phyloP scores from a whole-genome alignment of 2,888 invertebrate species.

The Vandiemenella viatica region DNA sequence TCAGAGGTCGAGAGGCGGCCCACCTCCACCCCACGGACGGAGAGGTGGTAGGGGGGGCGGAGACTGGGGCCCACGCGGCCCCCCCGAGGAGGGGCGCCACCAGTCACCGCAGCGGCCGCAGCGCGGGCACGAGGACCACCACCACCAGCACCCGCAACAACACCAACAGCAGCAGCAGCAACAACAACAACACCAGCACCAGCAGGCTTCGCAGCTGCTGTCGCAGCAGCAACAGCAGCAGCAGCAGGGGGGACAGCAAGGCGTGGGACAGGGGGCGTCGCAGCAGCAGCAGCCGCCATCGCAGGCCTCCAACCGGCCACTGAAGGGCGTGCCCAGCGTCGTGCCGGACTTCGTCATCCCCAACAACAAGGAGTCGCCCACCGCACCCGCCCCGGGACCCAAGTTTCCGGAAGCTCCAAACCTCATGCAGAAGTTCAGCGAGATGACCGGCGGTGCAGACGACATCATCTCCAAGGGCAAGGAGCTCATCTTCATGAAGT shows the following conservation, averaged over 20 bases:
- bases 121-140: no score
- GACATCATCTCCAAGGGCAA: conserved; percentile 85
- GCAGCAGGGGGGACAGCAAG: no score
- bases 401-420: conserved; percentile 37
- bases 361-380: conserved; percentile 16
- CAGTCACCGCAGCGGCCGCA: no score
- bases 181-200: conserved; percentile 24
- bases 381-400: conserved; percentile 16
- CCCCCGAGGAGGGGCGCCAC: no score
- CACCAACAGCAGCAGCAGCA: no score
- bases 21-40: conserved; percentile 38
- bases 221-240: conserved; percentile 22
- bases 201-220: conserved; percentile 23
- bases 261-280: no score
- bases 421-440: conserved; percentile 78
- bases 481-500: conserved; percentile 88
- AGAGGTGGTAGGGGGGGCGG: conserved; percentile 43
- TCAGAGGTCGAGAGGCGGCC: conserved; percentile 47
- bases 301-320: conserved; percentile 22
- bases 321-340: conserved; percentile 33
- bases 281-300: conserved; percentile 17
- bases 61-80: conserved; percentile 1
- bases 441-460: conserved; percentile 47
- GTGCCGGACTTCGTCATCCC: conserved; percentile 28
- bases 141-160: no score